Evolutionary conservation across 2,888 invertebrate species (phyloP), one percentile per base, ranked within the genome.

Genomic region (Cataglyphis cursor): DNA sequence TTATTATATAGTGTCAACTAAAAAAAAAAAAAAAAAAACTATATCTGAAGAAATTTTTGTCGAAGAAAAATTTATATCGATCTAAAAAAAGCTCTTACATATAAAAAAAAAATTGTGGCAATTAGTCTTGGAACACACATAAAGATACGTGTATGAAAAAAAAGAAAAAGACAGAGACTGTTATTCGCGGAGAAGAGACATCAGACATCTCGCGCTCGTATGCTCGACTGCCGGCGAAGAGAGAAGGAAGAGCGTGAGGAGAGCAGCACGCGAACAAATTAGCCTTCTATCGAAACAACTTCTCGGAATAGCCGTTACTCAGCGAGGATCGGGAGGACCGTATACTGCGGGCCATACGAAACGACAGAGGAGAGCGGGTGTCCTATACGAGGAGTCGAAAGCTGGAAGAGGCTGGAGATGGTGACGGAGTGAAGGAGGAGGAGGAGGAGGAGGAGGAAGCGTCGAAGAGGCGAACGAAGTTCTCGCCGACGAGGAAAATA

Each of bases 221-320:
- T 86, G 83, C 85, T 84, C 62, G 44, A 38, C 41, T 80, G 65
- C 48, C 59, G 41, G n/a, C 48, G 44, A 54, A 1, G 24, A 1
- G 24, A 24, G 24, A 24, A 24, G 24, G 24, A 24, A 82, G 85
- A 85, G 85, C 84, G 88, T 72, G 88, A 82, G 85, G 87, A 86
- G 35, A 28, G 64, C 86, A 87, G 91, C 93, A 92, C 93, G 93
- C 92, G 94, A 94, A 94, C 93, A 94, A 94, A 94, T 94, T 94
- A 94, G 94, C 94, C 93, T 92, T 92, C 93, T 94, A 94, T 94
- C 94, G 93, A 94, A 94, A 94, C 94, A 94, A 94, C 93, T 94
- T 94, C 93, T 93, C 90, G 93, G 94, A 94, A 94, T 93, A 94
- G 94, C 93, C 94, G 94, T 94, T 93, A 94, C 93, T 93, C 93